A percentile compares a stretch with the other conserved stretches of the same genome.
These are phyloP conservation scores for Eledona agricola DNA, from an alignment of 2,888 invertebrate genomes.

Conservation along the genomic window DNA sequence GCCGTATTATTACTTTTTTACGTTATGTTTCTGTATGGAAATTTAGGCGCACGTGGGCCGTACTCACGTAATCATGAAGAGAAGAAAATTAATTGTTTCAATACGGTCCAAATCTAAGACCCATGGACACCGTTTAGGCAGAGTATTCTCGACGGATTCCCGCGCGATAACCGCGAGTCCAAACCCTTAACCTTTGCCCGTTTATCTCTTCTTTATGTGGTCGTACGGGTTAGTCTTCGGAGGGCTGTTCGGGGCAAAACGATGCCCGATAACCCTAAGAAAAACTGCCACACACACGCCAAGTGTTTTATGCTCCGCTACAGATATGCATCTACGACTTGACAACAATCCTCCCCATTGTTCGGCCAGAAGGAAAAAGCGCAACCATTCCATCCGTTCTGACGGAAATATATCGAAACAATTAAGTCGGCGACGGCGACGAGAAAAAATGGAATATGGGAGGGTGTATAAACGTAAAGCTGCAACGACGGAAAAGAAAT, in stretches of 20 bases:
- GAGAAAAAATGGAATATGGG: slow-evolving; percentile 54
- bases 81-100: too few species aligned
- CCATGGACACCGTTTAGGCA: too few species aligned
- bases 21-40: slow-evolving; percentile 20
- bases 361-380: slow-evolving; percentile 23
- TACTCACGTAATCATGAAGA: not conserved
- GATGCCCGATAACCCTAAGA: slow-evolving; percentile 47
- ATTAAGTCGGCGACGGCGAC: slow-evolving; percentile 56
- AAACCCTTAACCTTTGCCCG: slow-evolving; percentile 47
- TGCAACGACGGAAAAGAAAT: slow-evolving; percentile 45
- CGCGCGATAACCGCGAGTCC: slow-evolving; percentile 44
- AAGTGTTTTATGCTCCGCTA: slow-evolving; percentile 47
- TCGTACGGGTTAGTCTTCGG: slow-evolving; percentile 39
- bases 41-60: slow-evolving; percentile 3
- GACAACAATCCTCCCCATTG: slow-evolving; percentile 36
- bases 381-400: slow-evolving; percentile 18
- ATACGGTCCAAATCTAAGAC: too few species aligned
- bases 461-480: slow-evolving; percentile 34
- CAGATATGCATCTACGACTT: slow-evolving; percentile 44
- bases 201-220: slow-evolving; percentile 49
- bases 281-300: slow-evolving; percentile 44
- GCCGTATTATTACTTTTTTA: slow-evolving; percentile 16
- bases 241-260: slow-evolving; percentile 42
- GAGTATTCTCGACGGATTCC: too few species aligned
- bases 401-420: slow-evolving; percentile 58